Conservation (phyloP, 2,888 invertebrate species). For the Lepeophtheirus nordmannii region DNA sequence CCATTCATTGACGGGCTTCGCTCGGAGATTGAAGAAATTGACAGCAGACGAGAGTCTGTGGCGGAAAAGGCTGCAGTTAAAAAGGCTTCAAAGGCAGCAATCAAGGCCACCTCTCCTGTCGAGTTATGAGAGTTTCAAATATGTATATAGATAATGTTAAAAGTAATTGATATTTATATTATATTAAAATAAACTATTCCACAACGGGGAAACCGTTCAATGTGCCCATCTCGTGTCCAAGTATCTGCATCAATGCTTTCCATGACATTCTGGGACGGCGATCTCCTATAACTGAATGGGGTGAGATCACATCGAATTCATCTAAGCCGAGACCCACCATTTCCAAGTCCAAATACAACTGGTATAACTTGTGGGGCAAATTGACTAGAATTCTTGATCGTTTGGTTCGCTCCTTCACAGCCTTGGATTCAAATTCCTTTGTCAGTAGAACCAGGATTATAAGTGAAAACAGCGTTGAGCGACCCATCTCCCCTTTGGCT, state of each 20-base stretch:
- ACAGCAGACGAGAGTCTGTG: conserved; percentile 33
- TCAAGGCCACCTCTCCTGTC: conserved; percentile 35
- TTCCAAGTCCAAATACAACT: neutral
- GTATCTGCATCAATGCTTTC: neutral
- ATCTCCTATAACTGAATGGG: neutral
- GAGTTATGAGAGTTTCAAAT: neutral
- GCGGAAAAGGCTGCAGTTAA: conserved; percentile 36
- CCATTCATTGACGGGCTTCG: conserved; percentile 57
- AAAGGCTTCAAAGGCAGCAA: conserved; percentile 35
- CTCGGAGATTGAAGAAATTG: conserved; percentile 46
- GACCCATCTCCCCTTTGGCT: no score
- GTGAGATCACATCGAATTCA: neutral
- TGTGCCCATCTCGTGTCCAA: neutral
- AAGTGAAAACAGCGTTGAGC: no score
- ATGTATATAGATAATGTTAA: neutral
- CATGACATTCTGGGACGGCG: neutral
- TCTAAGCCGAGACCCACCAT: neutral
- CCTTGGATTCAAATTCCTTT: no score
- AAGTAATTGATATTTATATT: neutral
- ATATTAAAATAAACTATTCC: neutral
- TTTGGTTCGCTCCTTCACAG: no score
- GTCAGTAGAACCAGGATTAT: no score
- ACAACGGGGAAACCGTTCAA: neutral
- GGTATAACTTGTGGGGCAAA: neutral
- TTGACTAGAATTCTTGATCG: neutral